Conservation (phyloP, 2,113 vertebrate genomes). For the Lycocorax pyrrhopterus region DNA sequence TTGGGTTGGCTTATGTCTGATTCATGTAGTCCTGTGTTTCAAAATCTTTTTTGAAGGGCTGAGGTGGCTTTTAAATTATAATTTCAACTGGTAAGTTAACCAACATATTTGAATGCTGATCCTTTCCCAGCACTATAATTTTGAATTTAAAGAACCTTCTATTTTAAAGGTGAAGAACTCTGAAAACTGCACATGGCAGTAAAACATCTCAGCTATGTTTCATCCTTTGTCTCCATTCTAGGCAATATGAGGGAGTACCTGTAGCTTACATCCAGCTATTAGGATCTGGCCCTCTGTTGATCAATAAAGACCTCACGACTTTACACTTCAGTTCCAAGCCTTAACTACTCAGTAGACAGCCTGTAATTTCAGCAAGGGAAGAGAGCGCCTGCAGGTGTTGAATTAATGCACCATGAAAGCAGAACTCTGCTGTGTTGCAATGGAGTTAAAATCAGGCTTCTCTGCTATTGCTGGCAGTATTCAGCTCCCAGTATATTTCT, state of each 20-base stretch:
- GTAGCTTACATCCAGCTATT: background rate
- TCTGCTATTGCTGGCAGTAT: slow-evolving; percentile 20
- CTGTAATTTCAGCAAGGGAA: slow-evolving; percentile 69
- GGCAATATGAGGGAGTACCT: background rate
- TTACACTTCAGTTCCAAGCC: slow-evolving; percentile 41
- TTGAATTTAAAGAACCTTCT: background rate
- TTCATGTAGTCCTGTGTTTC: background rate
- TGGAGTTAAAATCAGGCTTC: slow-evolving; percentile 33
- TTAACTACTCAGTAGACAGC: slow-evolving; percentile 54
- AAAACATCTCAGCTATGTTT: background rate
- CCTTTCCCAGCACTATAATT: background rate
- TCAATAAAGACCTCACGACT: slow-evolving; percentile 46
- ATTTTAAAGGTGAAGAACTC: background rate
- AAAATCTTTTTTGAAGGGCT: background rate
- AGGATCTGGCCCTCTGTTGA: slow-evolving; percentile 1
- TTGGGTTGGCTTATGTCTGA: background rate
- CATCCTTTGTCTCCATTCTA: background rate
- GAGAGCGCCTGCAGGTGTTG: slow-evolving; percentile 51
- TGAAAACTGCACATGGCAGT: background rate
- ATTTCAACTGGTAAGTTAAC: background rate
- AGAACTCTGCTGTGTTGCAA: background rate
- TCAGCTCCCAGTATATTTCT: slow-evolving; percentile 46
- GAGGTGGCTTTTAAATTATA: background rate
- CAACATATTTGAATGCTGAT: background rate
- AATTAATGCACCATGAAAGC: slow-evolving; percentile 56